Evolutionary conservation across 2,888 invertebrate species (phyloP).

Genomic region (Beris chalybata): DNA sequence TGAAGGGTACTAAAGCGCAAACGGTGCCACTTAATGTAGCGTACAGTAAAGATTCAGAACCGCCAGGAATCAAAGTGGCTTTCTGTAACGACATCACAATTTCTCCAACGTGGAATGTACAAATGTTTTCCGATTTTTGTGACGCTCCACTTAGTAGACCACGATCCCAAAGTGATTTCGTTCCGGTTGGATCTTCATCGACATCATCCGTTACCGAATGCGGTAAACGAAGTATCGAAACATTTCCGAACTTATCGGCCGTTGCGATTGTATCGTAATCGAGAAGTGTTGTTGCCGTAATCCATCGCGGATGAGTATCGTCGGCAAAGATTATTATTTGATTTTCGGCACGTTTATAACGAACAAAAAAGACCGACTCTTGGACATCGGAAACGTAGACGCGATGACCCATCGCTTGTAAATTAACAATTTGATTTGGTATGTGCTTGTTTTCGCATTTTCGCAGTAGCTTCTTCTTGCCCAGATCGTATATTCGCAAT

Average conservation of each 20-base stretch:
- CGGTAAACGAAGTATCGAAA: slow-evolving; percentile 87
- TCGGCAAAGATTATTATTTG: slow-evolving; percentile 98
- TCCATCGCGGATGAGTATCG: slow-evolving; percentile 96
- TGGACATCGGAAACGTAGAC: slow-evolving; percentile 95
- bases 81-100: slow-evolving; percentile 93
- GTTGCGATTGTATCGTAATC: slow-evolving; percentile 97
- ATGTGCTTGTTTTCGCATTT: slow-evolving; percentile 99
- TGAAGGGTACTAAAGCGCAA: slow-evolving; percentile 91
- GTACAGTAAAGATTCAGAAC: slow-evolving; percentile 94
- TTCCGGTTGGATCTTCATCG: slow-evolving; percentile 99
- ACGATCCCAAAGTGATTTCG: slow-evolving; percentile 94
- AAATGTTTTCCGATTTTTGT: slow-evolving; percentile 92
- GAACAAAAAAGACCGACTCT: slow-evolving; percentile 94
- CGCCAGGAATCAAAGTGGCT: slow-evolving; percentile 95
- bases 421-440: slow-evolving; percentile 90
- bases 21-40: slow-evolving; percentile 93
- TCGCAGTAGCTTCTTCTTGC: slow-evolving; percentile 91
- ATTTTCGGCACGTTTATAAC: slow-evolving; percentile 94
- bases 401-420: slow-evolving; percentile 91
- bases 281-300: slow-evolving; percentile 86
- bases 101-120: slow-evolving; percentile 96
- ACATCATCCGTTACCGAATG: slow-evolving; percentile 94
- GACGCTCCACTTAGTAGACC: slow-evolving; percentile 95
- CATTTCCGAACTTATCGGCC: slow-evolving; percentile 97
- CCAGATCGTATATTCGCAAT: slow-evolving; percentile 92